phyloP scores from a whole-genome alignment of 2,113 vertebrate genomes.

The Cyprinus carpio region DNA sequence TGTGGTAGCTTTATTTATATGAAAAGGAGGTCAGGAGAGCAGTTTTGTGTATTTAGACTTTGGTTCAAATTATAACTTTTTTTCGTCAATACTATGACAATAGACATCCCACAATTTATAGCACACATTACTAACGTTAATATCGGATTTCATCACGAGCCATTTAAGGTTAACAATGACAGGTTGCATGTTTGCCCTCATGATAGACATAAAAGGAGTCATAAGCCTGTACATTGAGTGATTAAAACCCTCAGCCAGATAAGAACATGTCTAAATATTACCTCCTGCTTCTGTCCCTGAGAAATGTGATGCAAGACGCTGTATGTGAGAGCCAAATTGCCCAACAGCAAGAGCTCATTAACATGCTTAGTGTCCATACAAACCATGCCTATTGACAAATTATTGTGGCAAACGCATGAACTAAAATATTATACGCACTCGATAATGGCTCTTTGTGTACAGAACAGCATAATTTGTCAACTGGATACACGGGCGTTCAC shows the following conservation, averaged over 20 bases:
- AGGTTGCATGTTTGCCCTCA: too few relatives aligned
- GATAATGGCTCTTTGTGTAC: background rate
- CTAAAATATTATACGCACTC: background rate
- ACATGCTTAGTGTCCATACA: constrained; percentile 13
- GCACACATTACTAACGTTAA: background rate
- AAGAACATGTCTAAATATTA: background rate
- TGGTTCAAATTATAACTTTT: background rate
- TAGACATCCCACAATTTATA: background rate
- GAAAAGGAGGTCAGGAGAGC: background rate
- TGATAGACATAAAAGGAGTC: background rate
- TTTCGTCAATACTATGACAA: background rate
- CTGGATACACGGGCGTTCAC: background rate
- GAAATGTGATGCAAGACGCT: background rate
- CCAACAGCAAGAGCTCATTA: constrained; percentile 17
- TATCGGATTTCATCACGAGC: background rate
- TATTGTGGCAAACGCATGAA: background rate
- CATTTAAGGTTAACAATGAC: background rate
- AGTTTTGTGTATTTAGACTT: background rate
- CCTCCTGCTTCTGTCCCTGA: constrained; percentile 14
- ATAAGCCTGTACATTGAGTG: background rate
- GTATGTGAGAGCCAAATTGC: too few relatives aligned
- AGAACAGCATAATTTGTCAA: background rate
- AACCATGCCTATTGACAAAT: background rate
- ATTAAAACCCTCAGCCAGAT: background rate
- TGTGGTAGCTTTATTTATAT: constrained; percentile 8